Conservation (phyloP, 2,113 vertebrate genomes). For the Gorilla gorilla region DNA sequence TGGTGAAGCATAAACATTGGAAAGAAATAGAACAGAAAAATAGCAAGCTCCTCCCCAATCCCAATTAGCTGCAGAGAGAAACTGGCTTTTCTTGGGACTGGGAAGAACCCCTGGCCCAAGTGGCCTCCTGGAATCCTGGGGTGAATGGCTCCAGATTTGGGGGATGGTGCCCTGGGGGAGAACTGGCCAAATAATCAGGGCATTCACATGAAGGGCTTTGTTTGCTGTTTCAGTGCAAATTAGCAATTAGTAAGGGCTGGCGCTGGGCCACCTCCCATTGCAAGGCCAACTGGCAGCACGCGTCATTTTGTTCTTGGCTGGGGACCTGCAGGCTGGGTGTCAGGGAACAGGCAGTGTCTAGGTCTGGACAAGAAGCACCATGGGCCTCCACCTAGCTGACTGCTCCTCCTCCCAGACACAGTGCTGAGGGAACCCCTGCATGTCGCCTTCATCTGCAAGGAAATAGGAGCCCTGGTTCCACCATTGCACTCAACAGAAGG, state of each 20-base stretch:
- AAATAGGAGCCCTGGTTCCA: not conserved
- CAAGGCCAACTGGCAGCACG: constrained; percentile 61
- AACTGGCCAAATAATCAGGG: constrained; percentile 36
- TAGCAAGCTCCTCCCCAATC: not conserved
- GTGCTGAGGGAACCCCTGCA: not conserved
- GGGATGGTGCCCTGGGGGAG: not conserved
- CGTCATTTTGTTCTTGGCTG: constrained; percentile 59
- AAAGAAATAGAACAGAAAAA: not conserved
- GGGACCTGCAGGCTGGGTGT: constrained; percentile 61
- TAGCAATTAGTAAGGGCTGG: constrained; percentile 74
- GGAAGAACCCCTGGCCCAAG: not conserved
- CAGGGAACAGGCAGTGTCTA: not conserved
- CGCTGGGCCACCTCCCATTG: constrained; percentile 36
- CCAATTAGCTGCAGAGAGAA: not conserved
- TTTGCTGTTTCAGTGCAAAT: constrained; percentile 67
- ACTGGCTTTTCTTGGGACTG: not conserved
- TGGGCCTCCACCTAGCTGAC: not conserved
- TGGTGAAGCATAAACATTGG: not conserved
- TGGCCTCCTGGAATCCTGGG: constrained; percentile 25
- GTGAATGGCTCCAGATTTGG: constrained; percentile 28
- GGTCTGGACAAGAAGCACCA: not conserved
- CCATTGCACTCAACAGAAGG: not conserved
- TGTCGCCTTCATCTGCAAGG: not conserved
- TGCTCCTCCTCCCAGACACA: rapidly evolving
- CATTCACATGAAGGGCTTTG: constrained; percentile 48